Percentiles rank a stretch among this genome's conserved stretches.
phyloP scores from a whole-genome alignment of 2,797 vertebrate genomes.

The Esox masquinongy region DNA sequence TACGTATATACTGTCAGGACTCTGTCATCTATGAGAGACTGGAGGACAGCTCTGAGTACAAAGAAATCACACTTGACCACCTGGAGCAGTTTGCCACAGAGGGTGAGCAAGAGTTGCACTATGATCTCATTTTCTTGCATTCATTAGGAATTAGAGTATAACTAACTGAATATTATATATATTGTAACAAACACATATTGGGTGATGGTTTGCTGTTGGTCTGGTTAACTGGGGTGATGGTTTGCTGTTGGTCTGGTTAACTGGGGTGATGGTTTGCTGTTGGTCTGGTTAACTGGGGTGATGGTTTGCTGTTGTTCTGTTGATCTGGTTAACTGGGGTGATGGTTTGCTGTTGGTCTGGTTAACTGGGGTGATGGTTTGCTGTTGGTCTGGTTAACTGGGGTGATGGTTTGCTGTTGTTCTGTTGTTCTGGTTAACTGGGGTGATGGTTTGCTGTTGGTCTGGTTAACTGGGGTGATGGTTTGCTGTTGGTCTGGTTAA shows the following conservation, averaged over 20 bases:
- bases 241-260: too few species aligned
- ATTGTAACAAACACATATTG: not conserved
- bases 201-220: not conserved
- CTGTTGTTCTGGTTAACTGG: not conserved
- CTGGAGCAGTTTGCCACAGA: constrained; percentile 84
- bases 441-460: too few species aligned
- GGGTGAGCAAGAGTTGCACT: constrained; percentile 55
- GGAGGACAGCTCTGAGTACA: constrained; percentile 79
- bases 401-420: not conserved
- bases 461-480: too few species aligned
- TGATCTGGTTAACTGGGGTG: not conserved
- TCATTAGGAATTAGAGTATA: not conserved
- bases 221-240: too few species aligned
- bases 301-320: not conserved
- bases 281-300: too few species aligned
- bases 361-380: too few species aligned
- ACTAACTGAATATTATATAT: not conserved
- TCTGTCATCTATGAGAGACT: constrained; percentile 84
- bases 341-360: too few species aligned
- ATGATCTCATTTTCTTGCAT: not conserved
- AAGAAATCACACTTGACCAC: constrained; percentile 82
- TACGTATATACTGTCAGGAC: constrained; percentile 61
- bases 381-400: too few species aligned
- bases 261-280: too few species aligned
- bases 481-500: not conserved